A percentile compares a stretch with the other conserved stretches of the same genome.
Conservation (phyloP, 2,113 vertebrate species). For the Nyctibius bracteatus region DNA sequence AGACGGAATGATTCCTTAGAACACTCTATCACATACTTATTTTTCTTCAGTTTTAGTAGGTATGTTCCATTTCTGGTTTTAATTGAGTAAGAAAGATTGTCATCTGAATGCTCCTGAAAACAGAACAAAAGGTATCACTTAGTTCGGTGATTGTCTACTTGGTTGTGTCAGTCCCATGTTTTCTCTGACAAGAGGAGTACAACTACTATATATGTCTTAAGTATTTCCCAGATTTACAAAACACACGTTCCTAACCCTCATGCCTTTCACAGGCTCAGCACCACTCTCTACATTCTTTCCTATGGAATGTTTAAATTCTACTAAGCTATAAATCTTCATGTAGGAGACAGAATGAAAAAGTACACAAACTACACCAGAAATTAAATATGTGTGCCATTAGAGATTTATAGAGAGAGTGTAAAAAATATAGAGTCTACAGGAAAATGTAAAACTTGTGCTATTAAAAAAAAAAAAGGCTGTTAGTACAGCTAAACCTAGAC, state of each 20-base stretch:
- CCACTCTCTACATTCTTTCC: not conserved
- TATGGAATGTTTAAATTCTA: not conserved
- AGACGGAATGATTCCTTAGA: not conserved
- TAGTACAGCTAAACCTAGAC: not conserved
- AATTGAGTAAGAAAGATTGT: constrained; percentile 55
- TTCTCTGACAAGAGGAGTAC: not conserved
- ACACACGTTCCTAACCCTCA: not conserved
- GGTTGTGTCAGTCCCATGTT: not conserved
- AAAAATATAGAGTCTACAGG: not conserved
- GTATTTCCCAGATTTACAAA: not conserved
- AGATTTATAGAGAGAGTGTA: not conserved
- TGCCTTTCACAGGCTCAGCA: not conserved
- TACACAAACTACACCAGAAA: not conserved
- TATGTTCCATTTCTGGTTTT: constrained; percentile 61
- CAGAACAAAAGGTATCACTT: not conserved
- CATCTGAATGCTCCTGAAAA: constrained; percentile 55
- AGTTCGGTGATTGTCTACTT: not conserved
- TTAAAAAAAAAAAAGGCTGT: not conserved
- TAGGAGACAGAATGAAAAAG: not conserved
- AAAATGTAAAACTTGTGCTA: not conserved
- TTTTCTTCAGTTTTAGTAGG: constrained; percentile 63
- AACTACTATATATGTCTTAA: not conserved
- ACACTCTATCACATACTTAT: constrained; percentile 55
- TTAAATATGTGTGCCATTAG: not conserved
- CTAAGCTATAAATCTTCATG: not conserved